phyloP scores from a whole-genome alignment of 1,140 invertebrate genomes.

The Liolophura sinensis region DNA sequence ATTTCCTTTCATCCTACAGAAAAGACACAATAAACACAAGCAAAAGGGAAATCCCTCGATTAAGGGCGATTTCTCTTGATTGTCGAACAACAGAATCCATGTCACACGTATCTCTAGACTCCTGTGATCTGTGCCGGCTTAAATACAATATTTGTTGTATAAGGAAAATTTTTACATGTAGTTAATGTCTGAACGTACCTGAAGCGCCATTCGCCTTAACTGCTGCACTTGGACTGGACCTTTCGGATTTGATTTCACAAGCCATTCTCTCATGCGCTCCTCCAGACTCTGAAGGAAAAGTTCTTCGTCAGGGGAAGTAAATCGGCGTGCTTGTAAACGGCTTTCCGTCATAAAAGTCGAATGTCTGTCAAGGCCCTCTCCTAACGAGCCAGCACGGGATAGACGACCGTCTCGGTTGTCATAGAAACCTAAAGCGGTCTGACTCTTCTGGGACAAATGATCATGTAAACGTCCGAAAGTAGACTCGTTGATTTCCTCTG shows the following conservation, averaged over 20 bases:
- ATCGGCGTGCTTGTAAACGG: conserved; percentile 13
- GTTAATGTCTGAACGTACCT: conserved; percentile 20
- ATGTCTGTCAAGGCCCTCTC: background rate
- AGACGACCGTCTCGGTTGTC: conserved; percentile 9
- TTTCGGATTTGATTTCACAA: conserved; percentile 35
- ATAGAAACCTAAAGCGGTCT: conserved; percentile 1
- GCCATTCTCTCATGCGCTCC: conserved; percentile 32
- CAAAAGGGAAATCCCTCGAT: background rate
- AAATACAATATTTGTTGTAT: background rate
- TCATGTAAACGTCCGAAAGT: conserved; percentile 26
- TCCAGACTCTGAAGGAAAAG: conserved; percentile 29
- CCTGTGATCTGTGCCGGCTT: background rate
- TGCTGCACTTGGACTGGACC: conserved; percentile 30
- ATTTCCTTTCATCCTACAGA: too few relatives aligned
- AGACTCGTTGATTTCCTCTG: conserved; percentile 7
- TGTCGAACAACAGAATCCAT: background rate
- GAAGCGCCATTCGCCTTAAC: conserved; percentile 27
- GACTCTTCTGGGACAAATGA: conserved; percentile 14
- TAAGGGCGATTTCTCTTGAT: background rate
- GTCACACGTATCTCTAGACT: background rate
- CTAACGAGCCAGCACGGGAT: conserved; percentile 9
- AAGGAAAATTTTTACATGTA: background rate
- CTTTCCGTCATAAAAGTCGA: too few relatives aligned
- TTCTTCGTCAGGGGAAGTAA: conserved; percentile 20
- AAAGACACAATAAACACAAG: too few relatives aligned